phyloP scores from a whole-genome alignment of 1,140 invertebrate genomes.

The Nymphalis io region DNA sequence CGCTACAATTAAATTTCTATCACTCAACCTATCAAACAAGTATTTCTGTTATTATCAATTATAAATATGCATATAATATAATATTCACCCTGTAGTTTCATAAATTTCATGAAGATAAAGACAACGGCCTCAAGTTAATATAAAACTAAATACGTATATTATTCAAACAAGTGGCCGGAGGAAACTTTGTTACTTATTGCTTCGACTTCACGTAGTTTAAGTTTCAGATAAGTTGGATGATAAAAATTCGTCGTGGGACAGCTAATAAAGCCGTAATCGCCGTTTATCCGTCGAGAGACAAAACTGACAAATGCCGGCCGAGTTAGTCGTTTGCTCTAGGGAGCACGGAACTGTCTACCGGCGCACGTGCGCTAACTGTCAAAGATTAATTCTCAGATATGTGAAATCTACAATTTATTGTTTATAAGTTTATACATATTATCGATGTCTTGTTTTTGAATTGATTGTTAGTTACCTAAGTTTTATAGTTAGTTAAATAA shows the following conservation, averaged over 20 bases:
- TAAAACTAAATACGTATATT: not conserved
- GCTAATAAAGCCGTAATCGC: conserved; percentile 22
- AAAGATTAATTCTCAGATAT: not conserved
- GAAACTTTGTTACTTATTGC: conserved; percentile 9
- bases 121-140: not conserved
- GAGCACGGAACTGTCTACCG: conserved; percentile 2
- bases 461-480: too few relatives aligned
- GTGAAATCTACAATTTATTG: not conserved
- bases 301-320: conserved; percentile 15
- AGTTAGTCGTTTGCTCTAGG: conserved; percentile 5
- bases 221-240: conserved; percentile 29
- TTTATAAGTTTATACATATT: too few relatives aligned
- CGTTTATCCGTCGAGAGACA: conserved; percentile 18
- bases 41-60: too few relatives aligned
- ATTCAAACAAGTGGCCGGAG: conserved; percentile 19
- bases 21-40: too few relatives aligned
- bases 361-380: conserved; percentile 2
- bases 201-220: conserved; percentile 11
- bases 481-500: too few relatives aligned
- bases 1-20: too few relatives aligned
- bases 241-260: conserved; percentile 28
- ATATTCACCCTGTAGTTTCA: too few relatives aligned
- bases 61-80: too few relatives aligned
- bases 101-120: not conserved
- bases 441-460: too few relatives aligned